Evolutionary conservation across 2,888 invertebrate genomes (phyloP), one percentile per base, ranked within the genome.

Genomic region (Argynnis bischoffii): DNA sequence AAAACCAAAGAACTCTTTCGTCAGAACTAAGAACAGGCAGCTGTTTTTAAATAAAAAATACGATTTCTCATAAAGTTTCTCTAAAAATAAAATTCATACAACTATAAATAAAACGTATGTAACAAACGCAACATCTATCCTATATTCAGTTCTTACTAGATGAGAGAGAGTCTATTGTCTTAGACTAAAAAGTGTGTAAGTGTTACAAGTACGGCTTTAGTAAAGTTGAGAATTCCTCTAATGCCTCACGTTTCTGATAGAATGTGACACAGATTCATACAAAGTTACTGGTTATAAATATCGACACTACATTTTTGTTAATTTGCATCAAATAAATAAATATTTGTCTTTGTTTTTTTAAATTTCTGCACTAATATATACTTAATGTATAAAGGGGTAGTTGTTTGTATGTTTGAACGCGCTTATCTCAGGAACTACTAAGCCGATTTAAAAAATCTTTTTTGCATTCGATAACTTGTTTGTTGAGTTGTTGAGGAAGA

Each of bases 171-270:
- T 53, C 61, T 26, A 61, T 61, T 61, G 61, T 61, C 53, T 41
- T 21, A 8, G 41, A 61, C 35, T 53, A 51, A 53, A 61, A 53
- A 59, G 59, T 59, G 61, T 61, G 55, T 55, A 60, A 59, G 54
- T 54, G 35, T 31, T 54, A 54, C 47, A 66, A 61, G 65, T 47
- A 59, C 21, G 65, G 57, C 51, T 65, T 65, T 59, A 46, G 51
- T 8, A 61, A 61, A 61, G 59, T 47, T 53, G 57, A 59, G 65
- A 47, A 53, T 59, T 65, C 35, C 53, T 51, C 51, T 59, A 59
- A 53, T 53, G 59, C 51, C 8, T 15, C 50, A 64, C 64, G 31
- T 15, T 6, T 13, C 47, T 48, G 16, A 16, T 48, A 26, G 26
- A 48, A 48, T 48, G 59, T 13, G 59, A 48, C 48, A 59, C 48